Conservation (phyloP, 2,888 invertebrate genomes). For the Eristalis pertinax region DNA sequence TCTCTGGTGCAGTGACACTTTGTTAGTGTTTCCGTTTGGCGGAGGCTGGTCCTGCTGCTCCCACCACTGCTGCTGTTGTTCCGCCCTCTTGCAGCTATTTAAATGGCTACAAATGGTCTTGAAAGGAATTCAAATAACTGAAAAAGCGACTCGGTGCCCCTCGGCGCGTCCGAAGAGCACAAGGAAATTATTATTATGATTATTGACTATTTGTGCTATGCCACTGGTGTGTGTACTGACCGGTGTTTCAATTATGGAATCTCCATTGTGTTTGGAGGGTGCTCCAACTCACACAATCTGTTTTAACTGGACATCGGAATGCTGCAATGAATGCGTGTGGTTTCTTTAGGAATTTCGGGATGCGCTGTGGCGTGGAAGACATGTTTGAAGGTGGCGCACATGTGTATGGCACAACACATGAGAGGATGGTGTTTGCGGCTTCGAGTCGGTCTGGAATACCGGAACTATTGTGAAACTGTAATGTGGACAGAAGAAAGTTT, state of each 20-base stretch:
- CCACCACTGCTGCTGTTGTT: slow-evolving; percentile 1
- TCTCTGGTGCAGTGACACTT: slow-evolving; percentile 59
- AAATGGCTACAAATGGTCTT: slow-evolving; percentile 70
- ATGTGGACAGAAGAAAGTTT: no score
- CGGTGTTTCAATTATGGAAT: slow-evolving; percentile 63
- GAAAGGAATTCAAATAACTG: slow-evolving; percentile 62
- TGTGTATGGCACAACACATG: neutral
- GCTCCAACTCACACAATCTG: slow-evolving; percentile 55
- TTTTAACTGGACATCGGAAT: neutral
- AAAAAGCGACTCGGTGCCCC: slow-evolving; percentile 37
- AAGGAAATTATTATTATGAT: slow-evolving; percentile 70
- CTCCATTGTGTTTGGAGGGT: slow-evolving; percentile 33
- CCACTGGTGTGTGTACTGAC: slow-evolving; percentile 6
- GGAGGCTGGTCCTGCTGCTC: neutral
- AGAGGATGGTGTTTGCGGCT: neutral
- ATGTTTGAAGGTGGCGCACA: slow-evolving; percentile 52
- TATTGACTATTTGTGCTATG: slow-evolving; percentile 64
- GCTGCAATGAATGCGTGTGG: neutral
- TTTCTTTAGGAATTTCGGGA: slow-evolving; percentile 39
- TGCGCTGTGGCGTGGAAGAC: slow-evolving; percentile 42
- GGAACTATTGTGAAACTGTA: no score
- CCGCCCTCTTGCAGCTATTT: slow-evolving; percentile 58
- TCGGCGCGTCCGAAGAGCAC: slow-evolving; percentile 45
- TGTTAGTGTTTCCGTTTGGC: slow-evolving; percentile 55
- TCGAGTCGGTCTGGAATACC: neutral